Percentiles rank a stretch among this genome's conserved stretches.
Conservation (phyloP, 2,113 vertebrate species). For the Toxotes jaculatrix region DNA sequence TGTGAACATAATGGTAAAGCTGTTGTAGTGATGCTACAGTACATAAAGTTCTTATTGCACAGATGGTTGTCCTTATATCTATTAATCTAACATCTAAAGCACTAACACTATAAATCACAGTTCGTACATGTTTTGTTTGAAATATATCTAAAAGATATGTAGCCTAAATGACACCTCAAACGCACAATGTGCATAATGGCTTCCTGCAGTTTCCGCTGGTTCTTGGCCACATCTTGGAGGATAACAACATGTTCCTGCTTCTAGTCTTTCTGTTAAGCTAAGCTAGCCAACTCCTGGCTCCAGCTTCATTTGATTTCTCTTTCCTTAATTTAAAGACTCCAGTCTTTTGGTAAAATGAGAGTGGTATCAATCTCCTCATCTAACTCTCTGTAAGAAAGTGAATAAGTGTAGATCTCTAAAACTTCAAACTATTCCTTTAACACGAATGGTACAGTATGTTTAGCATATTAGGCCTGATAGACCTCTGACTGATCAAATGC, state of each 20-base stretch:
- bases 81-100: not conserved
- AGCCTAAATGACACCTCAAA: not conserved
- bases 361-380: not conserved
- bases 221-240: not conserved
- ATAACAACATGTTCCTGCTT: not conserved
- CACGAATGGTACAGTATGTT: not conserved
- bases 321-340: not conserved
- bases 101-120: not conserved
- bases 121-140: not conserved
- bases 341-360: not conserved
- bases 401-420: not conserved
- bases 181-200: not conserved
- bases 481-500: not conserved
- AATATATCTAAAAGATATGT: not conserved
- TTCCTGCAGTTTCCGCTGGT: not conserved
- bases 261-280: not conserved
- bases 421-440: not conserved
- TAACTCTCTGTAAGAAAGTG: not conserved
- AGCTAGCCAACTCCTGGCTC: not conserved
- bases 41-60: not conserved
- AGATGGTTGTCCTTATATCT: not conserved
- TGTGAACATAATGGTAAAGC: not conserved
- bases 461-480: not conserved
- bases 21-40: slow-evolving; percentile 1
- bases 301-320: not conserved